Evolutionary conservation across 2,888 invertebrate genomes (phyloP), one percentile per base, ranked within the genome.

Genomic region (Acrocera orbiculus): DNA sequence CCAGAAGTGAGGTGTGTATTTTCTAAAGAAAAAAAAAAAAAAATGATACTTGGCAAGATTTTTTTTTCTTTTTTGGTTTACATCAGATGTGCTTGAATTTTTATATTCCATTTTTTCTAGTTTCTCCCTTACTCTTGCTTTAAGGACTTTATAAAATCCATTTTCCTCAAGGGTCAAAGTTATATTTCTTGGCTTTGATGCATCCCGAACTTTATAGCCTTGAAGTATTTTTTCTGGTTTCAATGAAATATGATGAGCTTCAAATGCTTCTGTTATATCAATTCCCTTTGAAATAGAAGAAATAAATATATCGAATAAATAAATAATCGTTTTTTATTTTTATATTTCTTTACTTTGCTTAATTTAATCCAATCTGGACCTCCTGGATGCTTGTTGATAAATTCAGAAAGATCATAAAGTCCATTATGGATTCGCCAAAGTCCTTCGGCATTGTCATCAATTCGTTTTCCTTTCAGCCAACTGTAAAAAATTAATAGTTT

Each of bases 361-460:
- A 75, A 58, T 22, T 61, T 58, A 32, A 85, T 49, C 83, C 83
- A 86, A 50, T 77, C 75, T 1, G 63, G 47, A 2, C 92, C 86
- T 22, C 90, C 89, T 1, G 93, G 95, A 65, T 95, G 95, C 28
- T 62, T 66, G 4, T 71, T 56, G 5, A 81, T 63, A 53, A 89
- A 96, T 14, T 69, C 65, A 0, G 73, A 73, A 16, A 96, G 66
- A 58, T 95, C 86, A 55, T 93, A 95, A 15, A 95, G 61, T 27
- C 64, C 63, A 54, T 83, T 67, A 43, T 76, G 65, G 14, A 85
- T 67, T 42, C 85, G 66, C 85, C 85, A 85, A 4, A 81, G 54
- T n/a, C 70, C 72, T 52, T 80, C 78, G 1, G 78, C 77, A 4
- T 73, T 74, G 43, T 81, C 81, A 42, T 75, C 72, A 45, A 63